Evolutionary conservation across 2,888 invertebrate species (phyloP).

Genomic region (Bedellia somnulentella): DNA sequence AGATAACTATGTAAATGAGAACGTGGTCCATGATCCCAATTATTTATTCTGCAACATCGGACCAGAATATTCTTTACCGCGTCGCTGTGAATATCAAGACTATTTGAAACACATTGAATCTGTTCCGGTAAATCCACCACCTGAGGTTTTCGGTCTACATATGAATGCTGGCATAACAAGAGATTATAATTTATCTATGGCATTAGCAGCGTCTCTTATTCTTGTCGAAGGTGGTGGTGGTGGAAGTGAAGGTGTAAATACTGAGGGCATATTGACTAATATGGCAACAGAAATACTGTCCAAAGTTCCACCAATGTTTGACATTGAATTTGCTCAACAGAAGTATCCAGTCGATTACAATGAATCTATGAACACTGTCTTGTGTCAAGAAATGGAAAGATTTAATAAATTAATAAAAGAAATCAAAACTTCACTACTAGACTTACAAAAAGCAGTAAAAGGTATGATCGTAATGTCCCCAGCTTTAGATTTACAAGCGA

Average conservation of each 20-base stretch:
- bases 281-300: conserved; percentile 62
- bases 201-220: conserved; percentile 72
- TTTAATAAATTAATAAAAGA: conserved; percentile 68
- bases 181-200: conserved; percentile 76
- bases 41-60: conserved; percentile 63
- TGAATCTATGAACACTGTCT: conserved; percentile 85
- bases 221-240: conserved; percentile 73
- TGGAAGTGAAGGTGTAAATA: conserved; percentile 58
- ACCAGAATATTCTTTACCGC: conserved; percentile 69
- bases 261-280: conserved; percentile 68
- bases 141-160: conserved; percentile 89
- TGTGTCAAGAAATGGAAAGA: conserved; percentile 76
- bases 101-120: conserved; percentile 75
- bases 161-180: conserved; percentile 88
- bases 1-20: conserved; percentile 69
- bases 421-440: conserved; percentile 68
- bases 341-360: conserved; percentile 74
- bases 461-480: conserved; percentile 88
- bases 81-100: conserved; percentile 71
- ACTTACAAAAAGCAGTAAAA: conserved; percentile 78
- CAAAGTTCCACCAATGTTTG: conserved; percentile 64
- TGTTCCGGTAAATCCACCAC: conserved; percentile 74
- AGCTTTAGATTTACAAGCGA: conserved; percentile 73
- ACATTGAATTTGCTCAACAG: conserved; percentile 67
- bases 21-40: conserved; percentile 65